Conservation (phyloP, 1,140 invertebrate genomes). For the Aricia agestis region DNA sequence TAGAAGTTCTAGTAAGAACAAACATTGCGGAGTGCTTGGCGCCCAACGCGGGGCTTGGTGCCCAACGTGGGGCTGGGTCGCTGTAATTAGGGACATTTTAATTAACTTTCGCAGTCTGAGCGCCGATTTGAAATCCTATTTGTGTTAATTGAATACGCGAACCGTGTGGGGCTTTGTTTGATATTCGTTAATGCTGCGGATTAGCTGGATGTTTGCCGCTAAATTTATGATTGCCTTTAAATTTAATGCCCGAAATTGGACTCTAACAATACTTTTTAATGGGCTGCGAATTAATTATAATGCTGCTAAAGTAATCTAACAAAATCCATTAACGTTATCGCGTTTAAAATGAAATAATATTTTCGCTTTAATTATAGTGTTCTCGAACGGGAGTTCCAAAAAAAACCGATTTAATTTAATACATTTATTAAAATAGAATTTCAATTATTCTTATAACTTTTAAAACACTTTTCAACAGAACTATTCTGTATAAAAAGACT, state of each 20-base stretch:
- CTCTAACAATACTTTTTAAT: not conserved
- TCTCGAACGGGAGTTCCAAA: too few relatives aligned
- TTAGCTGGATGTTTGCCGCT: constrained; percentile 25
- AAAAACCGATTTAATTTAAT: too few relatives aligned
- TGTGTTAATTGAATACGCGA: constrained; percentile 61
- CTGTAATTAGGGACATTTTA: constrained; percentile 65
- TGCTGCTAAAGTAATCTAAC: not conserved
- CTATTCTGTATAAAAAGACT: too few relatives aligned
- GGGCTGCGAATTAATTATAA: not conserved
- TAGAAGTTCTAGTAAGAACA: constrained; percentile 55
- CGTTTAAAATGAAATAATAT: too few relatives aligned
- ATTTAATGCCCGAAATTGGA: not conserved
- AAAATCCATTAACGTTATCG: too few relatives aligned
- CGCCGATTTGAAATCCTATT: constrained; percentile 61
- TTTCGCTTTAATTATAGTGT: too few relatives aligned
- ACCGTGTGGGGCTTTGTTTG: constrained; percentile 51
- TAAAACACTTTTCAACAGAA: too few relatives aligned
- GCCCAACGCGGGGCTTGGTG: constrained; percentile 20
- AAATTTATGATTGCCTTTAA: constrained; percentile 37
- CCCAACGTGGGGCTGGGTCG: constrained; percentile 17
- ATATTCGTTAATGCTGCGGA: constrained; percentile 41
- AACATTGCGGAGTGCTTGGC: constrained; percentile 60
- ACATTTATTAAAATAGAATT: too few relatives aligned
- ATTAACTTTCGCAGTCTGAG: constrained; percentile 60
- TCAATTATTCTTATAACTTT: too few relatives aligned